Conservation (phyloP, 2,888 invertebrate genomes). For the Ferrisia virgata region DNA sequence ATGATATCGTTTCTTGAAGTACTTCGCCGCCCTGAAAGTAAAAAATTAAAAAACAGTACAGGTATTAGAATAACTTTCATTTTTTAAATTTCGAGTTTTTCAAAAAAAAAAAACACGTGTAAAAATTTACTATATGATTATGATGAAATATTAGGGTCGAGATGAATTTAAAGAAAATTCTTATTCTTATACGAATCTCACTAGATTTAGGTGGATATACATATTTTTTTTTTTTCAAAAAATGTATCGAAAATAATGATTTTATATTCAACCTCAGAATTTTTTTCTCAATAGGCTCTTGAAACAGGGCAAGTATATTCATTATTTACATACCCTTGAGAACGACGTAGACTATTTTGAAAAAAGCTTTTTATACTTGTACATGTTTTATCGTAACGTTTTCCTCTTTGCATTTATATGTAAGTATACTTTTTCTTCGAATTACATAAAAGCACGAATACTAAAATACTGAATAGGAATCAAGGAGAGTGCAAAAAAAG, state of each 20-base stretch:
- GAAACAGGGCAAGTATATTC: slow-evolving; percentile 24
- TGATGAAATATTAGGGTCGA: not conserved
- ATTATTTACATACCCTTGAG: slow-evolving; percentile 33
- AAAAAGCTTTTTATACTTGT: slow-evolving; percentile 16
- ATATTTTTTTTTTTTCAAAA: not conserved
- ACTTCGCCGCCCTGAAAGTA: slow-evolving; percentile 88
- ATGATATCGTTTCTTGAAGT: slow-evolving; percentile 84
- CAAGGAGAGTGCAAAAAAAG: not conserved
- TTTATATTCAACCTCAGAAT: not conserved
- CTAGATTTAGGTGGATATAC: not conserved
- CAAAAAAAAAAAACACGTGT: not conserved
- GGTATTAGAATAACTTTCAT: not conserved
- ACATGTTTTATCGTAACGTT: not conserved
- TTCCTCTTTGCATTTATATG: not conserved
- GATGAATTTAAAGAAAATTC: no score
- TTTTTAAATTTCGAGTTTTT: not conserved
- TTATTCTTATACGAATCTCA: not conserved
- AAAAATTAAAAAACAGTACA: no score
- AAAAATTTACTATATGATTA: not conserved
- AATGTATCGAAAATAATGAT: not conserved
- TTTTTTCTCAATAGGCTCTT: slow-evolving; percentile 41
- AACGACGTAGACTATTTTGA: not conserved
- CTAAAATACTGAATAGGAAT: not conserved
- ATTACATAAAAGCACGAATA: slow-evolving; percentile 24
- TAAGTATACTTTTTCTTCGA: not conserved